These are phyloP conservation scores for Carcinoscorpius rotundicauda DNA, from an alignment of 1,140 invertebrate genomes.

Conservation along the genomic window DNA sequence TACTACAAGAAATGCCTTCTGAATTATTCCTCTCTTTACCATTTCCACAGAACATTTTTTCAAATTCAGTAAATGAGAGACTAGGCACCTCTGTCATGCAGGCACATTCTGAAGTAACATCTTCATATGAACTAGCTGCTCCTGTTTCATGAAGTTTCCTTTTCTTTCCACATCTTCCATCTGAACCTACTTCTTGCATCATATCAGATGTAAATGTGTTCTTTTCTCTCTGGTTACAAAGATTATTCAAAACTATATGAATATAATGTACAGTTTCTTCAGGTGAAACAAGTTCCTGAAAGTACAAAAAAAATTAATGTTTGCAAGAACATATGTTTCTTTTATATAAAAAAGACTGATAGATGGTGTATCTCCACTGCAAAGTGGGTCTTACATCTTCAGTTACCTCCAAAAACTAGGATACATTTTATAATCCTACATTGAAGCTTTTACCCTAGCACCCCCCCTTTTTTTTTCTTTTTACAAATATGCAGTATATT, in stretches of 20 bases:
- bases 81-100: not conserved
- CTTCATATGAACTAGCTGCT: slow-evolving; percentile 4
- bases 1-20: not conserved
- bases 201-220: not conserved
- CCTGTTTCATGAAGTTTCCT: not conserved
- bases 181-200: too few species aligned
- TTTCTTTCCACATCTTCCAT: not conserved
- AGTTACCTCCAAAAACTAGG: too few species aligned
- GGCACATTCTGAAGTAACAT: not conserved
- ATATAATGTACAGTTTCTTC: slow-evolving; percentile 11
- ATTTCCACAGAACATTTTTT: not conserved
- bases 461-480: too few species aligned
- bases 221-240: not conserved
- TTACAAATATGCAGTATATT: too few species aligned
- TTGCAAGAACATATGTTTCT: not conserved
- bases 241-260: slow-evolving; percentile 9
- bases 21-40: not conserved
- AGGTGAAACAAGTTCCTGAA: slow-evolving; percentile 11
- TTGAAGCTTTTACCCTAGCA: too few species aligned
- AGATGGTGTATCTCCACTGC: too few species aligned
- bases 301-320: slow-evolving; percentile 1
- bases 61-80: slow-evolving; percentile 1
- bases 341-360: too few species aligned
- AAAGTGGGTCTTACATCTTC: too few species aligned
- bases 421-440: too few species aligned